phyloP scores from a whole-genome alignment of 2,797 vertebrate species.

The Poecilia gillii region DNA sequence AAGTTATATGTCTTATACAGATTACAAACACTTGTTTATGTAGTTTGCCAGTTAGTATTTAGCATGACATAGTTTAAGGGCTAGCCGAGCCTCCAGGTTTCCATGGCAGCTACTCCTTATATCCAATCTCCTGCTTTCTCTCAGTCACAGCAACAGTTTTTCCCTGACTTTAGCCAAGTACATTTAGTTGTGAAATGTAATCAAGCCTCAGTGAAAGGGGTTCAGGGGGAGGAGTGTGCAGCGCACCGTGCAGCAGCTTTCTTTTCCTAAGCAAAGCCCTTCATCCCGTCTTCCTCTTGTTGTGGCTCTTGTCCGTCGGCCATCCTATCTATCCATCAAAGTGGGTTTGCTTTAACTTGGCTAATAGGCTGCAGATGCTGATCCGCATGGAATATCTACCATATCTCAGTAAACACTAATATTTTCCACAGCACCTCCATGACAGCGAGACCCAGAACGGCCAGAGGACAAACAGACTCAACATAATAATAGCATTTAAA shows the following conservation, averaged over 20 bases:
- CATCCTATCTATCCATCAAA: neutral
- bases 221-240: neutral
- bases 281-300: neutral
- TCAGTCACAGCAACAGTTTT: neutral
- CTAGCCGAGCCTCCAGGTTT: neutral
- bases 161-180: neutral
- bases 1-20: too few relatives aligned
- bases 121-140: constrained; percentile 6
- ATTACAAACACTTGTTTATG: too few relatives aligned
- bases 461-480: neutral
- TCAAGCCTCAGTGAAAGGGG: neutral
- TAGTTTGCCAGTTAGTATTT: neutral
- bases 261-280: neutral
- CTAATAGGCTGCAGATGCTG: constrained; percentile 3
- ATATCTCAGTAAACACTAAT: neutral
- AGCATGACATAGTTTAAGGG: neutral
- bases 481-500: neutral
- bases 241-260: neutral
- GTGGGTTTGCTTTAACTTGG: neutral
- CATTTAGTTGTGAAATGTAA: constrained; percentile 12
- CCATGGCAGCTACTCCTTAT: neutral
- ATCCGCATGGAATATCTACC: constrained; percentile 3
- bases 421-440: constrained; percentile 9
- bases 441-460: neutral
- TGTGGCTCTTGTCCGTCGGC: neutral